These are phyloP conservation scores for Centropyge bicolor DNA, from an alignment of 2,797 vertebrate species.

Conservation along the genomic window DNA sequence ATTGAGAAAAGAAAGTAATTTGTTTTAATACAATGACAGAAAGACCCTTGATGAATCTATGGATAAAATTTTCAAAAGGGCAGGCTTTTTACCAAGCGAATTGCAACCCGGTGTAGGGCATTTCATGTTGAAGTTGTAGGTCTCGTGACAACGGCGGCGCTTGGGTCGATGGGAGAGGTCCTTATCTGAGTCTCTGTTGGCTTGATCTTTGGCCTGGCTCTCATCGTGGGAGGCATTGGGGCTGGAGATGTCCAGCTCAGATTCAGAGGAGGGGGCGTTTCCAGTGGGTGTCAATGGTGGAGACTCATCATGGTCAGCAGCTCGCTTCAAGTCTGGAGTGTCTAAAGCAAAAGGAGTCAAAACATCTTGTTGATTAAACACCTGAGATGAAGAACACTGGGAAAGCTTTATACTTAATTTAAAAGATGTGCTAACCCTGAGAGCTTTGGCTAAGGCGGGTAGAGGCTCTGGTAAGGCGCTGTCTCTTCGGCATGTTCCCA, in stretches of 20 bases:
- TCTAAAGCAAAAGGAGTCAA: constrained; percentile 65
- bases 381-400: not conserved
- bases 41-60: fast-evolving
- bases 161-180: constrained; percentile 97
- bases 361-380: not conserved
- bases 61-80: not conserved
- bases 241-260: constrained; percentile 98
- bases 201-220: constrained; percentile 94
- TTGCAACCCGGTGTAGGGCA: constrained; percentile 99
- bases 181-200: constrained; percentile 94
- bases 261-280: constrained; percentile 98
- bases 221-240: constrained; percentile 97
- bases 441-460: constrained; percentile 97
- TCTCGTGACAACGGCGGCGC: constrained; percentile 97
- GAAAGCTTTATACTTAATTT: not conserved
- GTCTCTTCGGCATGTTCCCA: constrained; percentile 89
- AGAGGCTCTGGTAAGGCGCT: constrained; percentile 95
- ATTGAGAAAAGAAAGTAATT: not conserved
- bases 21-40: not conserved
- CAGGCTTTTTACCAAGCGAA: constrained; percentile 89
- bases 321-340: constrained; percentile 91
- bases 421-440: constrained; percentile 87
- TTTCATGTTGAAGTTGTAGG: constrained; percentile 99
- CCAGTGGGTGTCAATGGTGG: constrained; percentile 97
- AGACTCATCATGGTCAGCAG: constrained; percentile 95